Conservation (phyloP, 2,113 vertebrate genomes). For the Paralichthys olivaceus region DNA sequence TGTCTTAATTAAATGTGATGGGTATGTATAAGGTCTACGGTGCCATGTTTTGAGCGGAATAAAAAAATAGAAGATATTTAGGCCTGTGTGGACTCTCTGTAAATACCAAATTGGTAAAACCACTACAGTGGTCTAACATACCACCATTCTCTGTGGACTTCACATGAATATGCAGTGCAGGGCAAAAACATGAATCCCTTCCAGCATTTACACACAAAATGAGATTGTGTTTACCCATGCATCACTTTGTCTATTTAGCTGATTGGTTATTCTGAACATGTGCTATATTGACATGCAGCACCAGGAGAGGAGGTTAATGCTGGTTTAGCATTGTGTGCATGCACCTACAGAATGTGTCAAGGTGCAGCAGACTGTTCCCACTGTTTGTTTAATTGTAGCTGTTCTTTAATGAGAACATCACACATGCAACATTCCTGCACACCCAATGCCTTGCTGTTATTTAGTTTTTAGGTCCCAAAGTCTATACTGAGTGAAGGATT, state of each 20-base stretch:
- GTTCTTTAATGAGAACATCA: constrained; percentile 31
- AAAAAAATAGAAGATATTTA: too few relatives aligned
- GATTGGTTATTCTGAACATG: constrained; percentile 38
- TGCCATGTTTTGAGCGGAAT: too few relatives aligned
- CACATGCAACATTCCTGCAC: constrained; percentile 2
- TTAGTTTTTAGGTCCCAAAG: constrained; percentile 22
- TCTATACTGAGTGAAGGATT: constrained; percentile 31
- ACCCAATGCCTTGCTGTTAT: constrained; percentile 20
- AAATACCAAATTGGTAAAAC: background rate
- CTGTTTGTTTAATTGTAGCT: constrained; percentile 14
- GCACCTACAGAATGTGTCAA: constrained; percentile 10
- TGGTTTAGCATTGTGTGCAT: constrained; percentile 25
- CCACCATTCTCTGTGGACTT: constrained; percentile 4
- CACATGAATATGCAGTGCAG: constrained; percentile 11
- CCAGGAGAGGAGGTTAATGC: constrained; percentile 7
- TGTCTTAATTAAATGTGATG: too few relatives aligned
- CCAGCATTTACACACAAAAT: background rate
- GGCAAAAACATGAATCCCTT: background rate
- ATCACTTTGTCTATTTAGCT: constrained; percentile 38
- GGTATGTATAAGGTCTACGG: too few relatives aligned
- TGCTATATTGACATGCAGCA: constrained; percentile 40
- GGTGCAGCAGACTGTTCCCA: background rate
- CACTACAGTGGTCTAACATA: background rate
- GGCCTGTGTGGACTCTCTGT: too few relatives aligned
- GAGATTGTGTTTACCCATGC: constrained; percentile 35